phyloP scores from a whole-genome alignment of 37 sponge, comb jelly and placozoan genomes.

The Hexactinellida sp. region DNA sequence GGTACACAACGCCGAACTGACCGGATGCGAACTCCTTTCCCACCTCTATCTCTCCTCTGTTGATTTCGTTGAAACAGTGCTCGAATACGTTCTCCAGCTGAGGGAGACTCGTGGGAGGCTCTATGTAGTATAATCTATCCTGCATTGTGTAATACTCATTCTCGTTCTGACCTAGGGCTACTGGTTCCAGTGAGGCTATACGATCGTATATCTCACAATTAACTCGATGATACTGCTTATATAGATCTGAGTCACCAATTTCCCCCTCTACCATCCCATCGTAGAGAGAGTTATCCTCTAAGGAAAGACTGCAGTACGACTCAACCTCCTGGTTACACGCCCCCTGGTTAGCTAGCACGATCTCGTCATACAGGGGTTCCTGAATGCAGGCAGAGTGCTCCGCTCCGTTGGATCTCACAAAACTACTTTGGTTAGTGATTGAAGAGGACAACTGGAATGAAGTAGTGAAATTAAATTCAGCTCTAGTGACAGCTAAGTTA shows the following conservation, averaged over 20 bases:
- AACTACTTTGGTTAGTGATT: too few species aligned
- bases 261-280: not conserved
- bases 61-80: not conserved
- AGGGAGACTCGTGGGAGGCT: not conserved
- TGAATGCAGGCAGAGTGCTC: too few species aligned
- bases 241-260: not conserved
- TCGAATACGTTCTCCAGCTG: not conserved
- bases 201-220: not conserved
- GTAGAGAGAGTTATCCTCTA: not conserved
- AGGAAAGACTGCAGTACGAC: not conserved
- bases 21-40: conserved; percentile 3
- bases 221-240: not conserved
- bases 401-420: too few species aligned
- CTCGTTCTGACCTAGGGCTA: not conserved
- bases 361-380: not conserved
- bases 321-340: not conserved
- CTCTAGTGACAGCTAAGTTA: not conserved
- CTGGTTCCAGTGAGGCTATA: not conserved
- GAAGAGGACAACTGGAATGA: too few species aligned
- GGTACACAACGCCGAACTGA: not conserved
- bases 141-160: not conserved
- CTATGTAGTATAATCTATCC: not conserved
- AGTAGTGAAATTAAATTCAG: too few species aligned
- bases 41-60: not conserved
- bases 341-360: not conserved